Evolutionary conservation across 2,888 invertebrate species (phyloP).

Genomic region (Physocephala rufipes): DNA sequence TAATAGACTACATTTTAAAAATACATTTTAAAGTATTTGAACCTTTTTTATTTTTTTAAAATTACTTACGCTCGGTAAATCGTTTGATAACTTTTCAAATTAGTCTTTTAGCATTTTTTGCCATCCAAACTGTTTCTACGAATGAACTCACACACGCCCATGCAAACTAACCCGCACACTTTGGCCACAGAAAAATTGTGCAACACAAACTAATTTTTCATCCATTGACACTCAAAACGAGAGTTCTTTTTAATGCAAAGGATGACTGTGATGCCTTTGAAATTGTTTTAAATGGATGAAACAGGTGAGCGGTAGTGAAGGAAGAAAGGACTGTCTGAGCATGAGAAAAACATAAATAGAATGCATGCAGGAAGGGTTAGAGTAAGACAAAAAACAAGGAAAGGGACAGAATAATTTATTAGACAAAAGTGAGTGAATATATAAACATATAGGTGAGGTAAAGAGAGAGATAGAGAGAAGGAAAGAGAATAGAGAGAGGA

Average conservation of each 20-base stretch:
- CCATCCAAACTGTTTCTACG: no score
- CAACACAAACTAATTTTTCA: conserved; percentile 11
- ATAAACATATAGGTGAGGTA: no score
- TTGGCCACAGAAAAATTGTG: conserved; percentile 4
- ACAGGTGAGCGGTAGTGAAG: background rate
- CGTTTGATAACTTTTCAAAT: no score
- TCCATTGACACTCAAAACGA: conserved; percentile 4
- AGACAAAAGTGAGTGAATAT: no score
- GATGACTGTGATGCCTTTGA: no score
- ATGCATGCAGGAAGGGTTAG: background rate
- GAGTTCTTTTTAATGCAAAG: conserved; percentile 20
- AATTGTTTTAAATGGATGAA: no score
- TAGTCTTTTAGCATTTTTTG: no score
- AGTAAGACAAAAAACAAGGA: background rate
- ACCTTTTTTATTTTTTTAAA: no score
- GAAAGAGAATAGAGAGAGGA: background rate
- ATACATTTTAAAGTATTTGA: no score
- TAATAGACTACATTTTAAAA: no score
- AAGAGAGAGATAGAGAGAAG: background rate
- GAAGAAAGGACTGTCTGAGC: background rate
- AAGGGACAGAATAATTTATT: background rate
- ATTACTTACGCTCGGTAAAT: no score
- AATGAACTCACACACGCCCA: no score
- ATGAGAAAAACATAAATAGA: background rate
- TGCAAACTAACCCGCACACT: background rate